These are phyloP conservation scores for Pterocles orientalis DNA, from an alignment of 2,113 vertebrate genomes.

Conservation along the genomic window DNA sequence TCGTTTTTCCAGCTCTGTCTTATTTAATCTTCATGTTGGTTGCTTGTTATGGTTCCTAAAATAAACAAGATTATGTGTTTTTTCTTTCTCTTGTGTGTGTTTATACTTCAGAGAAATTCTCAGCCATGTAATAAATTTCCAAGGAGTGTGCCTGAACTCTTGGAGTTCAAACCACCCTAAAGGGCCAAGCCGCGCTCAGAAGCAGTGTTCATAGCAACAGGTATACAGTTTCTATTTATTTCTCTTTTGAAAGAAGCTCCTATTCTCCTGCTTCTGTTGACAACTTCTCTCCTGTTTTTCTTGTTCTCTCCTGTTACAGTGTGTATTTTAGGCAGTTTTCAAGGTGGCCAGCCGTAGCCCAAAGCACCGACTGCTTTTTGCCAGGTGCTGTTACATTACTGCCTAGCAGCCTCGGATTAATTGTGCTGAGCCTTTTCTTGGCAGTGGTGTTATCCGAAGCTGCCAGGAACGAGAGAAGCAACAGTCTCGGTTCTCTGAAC, in stretches of 20 bases:
- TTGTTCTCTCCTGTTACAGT: fast-evolving
- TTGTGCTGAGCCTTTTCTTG: background rate
- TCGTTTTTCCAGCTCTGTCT: background rate
- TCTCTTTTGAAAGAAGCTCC: background rate
- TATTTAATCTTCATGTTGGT: background rate
- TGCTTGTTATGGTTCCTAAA: background rate
- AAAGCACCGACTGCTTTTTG: background rate
- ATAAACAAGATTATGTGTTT: background rate
- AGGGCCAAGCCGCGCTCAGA: background rate
- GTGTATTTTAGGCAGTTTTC: background rate
- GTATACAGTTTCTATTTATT: background rate
- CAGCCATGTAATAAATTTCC: background rate
- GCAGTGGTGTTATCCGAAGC: background rate
- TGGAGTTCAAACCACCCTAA: background rate
- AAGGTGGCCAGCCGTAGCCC: background rate
- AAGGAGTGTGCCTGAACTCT: background rate
- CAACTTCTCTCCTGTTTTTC: background rate
- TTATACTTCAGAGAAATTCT: background rate
- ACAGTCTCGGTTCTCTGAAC: fast-evolving
- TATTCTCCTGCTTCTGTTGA: background rate
- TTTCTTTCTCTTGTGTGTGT: background rate
- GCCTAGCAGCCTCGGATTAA: background rate
- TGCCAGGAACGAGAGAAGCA: background rate
- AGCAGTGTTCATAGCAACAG: background rate
- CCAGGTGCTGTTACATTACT: background rate